Evolutionary conservation across 2,888 invertebrate genomes (phyloP), one percentile per base, ranked within the genome.

Genomic region (Hipparchia sbordonii): DNA sequence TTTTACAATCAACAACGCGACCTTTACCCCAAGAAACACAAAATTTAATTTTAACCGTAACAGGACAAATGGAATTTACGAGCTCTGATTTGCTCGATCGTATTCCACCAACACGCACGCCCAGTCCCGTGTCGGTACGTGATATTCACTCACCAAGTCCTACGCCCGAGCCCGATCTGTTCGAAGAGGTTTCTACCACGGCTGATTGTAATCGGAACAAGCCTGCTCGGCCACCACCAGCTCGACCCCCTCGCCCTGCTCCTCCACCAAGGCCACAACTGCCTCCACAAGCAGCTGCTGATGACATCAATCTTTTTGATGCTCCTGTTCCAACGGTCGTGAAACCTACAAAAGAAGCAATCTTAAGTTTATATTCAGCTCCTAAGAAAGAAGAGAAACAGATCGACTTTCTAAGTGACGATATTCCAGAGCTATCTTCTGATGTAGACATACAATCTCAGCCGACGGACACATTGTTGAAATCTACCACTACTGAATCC

Each of bases 11-110:
- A 57, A 91, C 95, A 0, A 85, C 94, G 2, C 95, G 96, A 13
- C 95, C 96, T 5, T 95, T 96, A 39, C 96, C 96, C 0, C 95
- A 96, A 76, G 97, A 97, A 87, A 98, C 98, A 0, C 97, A 98
- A 90, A 97, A 97, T 83, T 92, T 98, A 39, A 96, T 98, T 66
- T 95, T 97, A 78, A 97, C 97, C 52, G 98, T 98, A 1, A 97
- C 98, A 56, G 98, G 97, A 2, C 97, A 97, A 72, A 96, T 98
- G 96, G 97, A 98, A 83, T 97, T 97, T 67, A 97, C 97, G 0
- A 98, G 98, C 80, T 96, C 97, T 4, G 96, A 97, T 83, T 90
- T 98, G 70, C 88, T 98, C 72, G 97, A 97, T 79, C 96, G 97
- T 74, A 95, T 98, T 75, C 97, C 97, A 69, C 97, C 96, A 6